Percentiles rank a stretch among this genome's conserved stretches.
phyloP scores from a whole-genome alignment of 2,797 vertebrate species.

The Pangasius mekongensis region DNA sequence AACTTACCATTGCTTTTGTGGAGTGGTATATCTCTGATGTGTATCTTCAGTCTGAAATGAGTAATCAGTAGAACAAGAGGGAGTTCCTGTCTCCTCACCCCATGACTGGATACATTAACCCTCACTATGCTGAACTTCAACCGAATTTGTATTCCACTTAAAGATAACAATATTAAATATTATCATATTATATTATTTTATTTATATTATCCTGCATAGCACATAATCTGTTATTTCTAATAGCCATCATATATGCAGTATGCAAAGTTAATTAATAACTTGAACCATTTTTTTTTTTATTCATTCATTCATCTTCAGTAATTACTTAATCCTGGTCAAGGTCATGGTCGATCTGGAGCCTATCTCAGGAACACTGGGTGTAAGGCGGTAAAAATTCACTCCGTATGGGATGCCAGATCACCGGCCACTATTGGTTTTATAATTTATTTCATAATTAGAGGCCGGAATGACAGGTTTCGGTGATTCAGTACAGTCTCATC shows the following conservation, averaged over 20 bases:
- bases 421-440: neutral
- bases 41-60: neutral
- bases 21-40: neutral
- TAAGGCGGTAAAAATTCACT: neutral
- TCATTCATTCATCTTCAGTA: neutral
- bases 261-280: neutral
- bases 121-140: constrained; percentile 12
- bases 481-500: neutral
- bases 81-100: constrained; percentile 21
- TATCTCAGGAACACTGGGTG: neutral
- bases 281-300: neutral
- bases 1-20: constrained; percentile 6
- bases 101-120: constrained; percentile 25
- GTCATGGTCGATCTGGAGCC: neutral
- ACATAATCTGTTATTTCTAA: neutral
- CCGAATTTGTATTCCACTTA: neutral
- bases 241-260: neutral
- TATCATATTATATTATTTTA: neutral
- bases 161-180: neutral
- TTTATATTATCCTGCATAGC: neutral
- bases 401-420: neutral
- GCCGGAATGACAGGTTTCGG: neutral
- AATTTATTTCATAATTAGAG: neutral
- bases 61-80: constrained; percentile 7
- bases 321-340: neutral